Evolutionary conservation across 2,797 vertebrate genomes (phyloP).

Genomic region (Poecilia gillii): DNA sequence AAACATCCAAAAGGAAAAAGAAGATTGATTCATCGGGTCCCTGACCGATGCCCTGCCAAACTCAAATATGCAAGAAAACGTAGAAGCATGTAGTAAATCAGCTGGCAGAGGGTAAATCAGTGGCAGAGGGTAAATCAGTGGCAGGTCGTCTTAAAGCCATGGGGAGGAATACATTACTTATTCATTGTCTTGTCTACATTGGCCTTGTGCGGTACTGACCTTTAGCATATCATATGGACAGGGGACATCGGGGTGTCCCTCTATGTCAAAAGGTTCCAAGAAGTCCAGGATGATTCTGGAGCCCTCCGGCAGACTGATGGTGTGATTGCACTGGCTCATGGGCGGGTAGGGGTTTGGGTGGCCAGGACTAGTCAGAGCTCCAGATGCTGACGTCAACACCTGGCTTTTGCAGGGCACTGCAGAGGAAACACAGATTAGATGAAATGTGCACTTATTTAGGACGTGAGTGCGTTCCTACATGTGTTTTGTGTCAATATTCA

Average conservation of each 20-base stretch:
- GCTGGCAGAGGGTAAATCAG: constrained; percentile 33
- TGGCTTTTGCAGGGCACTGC: constrained; percentile 80
- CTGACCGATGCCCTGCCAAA: constrained; percentile 33
- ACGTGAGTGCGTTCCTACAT: background rate
- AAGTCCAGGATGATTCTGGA: constrained; percentile 84
- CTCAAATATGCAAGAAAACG: constrained; percentile 56
- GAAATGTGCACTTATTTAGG: background rate
- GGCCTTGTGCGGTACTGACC: constrained; percentile 69
- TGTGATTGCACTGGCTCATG: constrained; percentile 83
- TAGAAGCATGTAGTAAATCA: constrained; percentile 57
- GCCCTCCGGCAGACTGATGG: constrained; percentile 80
- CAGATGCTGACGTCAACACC: constrained; percentile 74
- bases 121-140: constrained; percentile 48
- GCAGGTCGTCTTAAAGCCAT: constrained; percentile 68
- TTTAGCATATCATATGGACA: constrained; percentile 86
- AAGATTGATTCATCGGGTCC: constrained; percentile 31
- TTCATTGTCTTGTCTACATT: constrained; percentile 51
- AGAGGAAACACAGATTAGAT: constrained; percentile 4
- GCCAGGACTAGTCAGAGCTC: constrained; percentile 82
- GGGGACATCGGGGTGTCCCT: constrained; percentile 75
- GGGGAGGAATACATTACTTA: constrained; percentile 81
- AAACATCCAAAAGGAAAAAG: constrained; percentile 19
- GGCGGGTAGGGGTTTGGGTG: constrained; percentile 82
- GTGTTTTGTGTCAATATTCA: background rate
- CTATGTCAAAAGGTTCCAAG: constrained; percentile 83